Conservation (phyloP, 2,113 vertebrate genomes). For the Ploceus nigricollis region DNA sequence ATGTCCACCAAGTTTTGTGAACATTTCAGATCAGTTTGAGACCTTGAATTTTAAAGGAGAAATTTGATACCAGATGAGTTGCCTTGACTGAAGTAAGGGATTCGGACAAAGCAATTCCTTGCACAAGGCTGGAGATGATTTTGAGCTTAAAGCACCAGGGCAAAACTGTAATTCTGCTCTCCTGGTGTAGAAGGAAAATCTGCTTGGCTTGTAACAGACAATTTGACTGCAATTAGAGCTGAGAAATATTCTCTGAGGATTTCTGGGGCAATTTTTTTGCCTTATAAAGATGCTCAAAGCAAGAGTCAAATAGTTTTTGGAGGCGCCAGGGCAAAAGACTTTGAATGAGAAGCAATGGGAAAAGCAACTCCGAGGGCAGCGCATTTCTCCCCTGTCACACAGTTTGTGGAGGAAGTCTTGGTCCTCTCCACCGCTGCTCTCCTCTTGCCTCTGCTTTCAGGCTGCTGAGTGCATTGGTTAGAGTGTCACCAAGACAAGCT, state of each 20-base stretch:
- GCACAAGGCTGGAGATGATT: neutral
- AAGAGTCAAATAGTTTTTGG: neutral
- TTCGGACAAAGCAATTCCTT: neutral
- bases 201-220: neutral
- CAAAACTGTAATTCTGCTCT: neutral
- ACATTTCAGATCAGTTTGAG: neutral
- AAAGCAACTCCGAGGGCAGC: fast-evolving
- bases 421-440: neutral
- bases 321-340: neutral
- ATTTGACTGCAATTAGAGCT: neutral
- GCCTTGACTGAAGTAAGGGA: neutral
- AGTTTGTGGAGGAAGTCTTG: neutral
- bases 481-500: neutral
- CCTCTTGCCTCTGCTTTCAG: neutral
- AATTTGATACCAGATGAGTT: neutral
- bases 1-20: neutral
- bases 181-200: neutral
- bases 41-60: neutral
- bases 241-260: neutral
- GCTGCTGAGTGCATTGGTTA: neutral
- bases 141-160: neutral
- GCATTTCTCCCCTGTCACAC: fast-evolving
- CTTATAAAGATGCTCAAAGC: neutral
- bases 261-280: neutral
- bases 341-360: neutral